These are phyloP conservation scores for Drosophila algonquin DNA, from an alignment of 2,888 invertebrate genomes.

Conservation along the genomic window DNA sequence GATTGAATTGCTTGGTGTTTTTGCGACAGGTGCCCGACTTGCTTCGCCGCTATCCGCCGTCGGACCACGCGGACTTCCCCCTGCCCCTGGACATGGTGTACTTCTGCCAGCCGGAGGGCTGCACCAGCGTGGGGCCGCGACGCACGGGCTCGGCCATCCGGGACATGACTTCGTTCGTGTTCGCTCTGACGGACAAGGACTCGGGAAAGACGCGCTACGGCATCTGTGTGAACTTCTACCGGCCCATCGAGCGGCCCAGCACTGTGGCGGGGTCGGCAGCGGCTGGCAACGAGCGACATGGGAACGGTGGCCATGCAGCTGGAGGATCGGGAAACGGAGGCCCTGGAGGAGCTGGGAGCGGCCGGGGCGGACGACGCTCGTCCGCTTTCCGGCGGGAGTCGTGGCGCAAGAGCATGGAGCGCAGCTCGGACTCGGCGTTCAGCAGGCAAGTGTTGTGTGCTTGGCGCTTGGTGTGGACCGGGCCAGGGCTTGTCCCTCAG, in stretches of 20 bases:
- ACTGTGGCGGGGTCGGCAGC: constrained; percentile 30
- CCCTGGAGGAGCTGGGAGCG: constrained; percentile 39
- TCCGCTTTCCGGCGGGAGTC: constrained; percentile 91
- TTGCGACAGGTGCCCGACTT: constrained; percentile 93
- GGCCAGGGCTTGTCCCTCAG: constrained; percentile 29
- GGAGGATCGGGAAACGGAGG: constrained; percentile 41
- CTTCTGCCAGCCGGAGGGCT: constrained; percentile 99
- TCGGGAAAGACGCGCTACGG: constrained; percentile 97
- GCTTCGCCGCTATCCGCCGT: constrained; percentile 96
- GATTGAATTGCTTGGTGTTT: background rate
- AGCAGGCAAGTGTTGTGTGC: constrained; percentile 89
- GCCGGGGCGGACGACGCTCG: constrained; percentile 82
- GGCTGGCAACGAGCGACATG: constrained; percentile 59
- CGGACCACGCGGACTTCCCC: constrained; percentile 98
- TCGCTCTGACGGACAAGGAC: constrained; percentile 99
- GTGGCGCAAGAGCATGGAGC: constrained; percentile 96
- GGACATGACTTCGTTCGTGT: constrained; percentile 98
- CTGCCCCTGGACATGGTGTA: constrained; percentile 99
- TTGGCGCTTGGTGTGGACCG: constrained; percentile 1
- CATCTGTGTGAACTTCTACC: constrained; percentile 99
- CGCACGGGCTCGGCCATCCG: constrained; percentile 89
- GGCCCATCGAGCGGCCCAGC: constrained; percentile 91
- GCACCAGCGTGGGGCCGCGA: constrained; percentile 95
- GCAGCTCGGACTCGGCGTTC: constrained; percentile 96
- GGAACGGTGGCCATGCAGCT: constrained; percentile 49